Evolutionary conservation across 2,797 vertebrate species (phyloP).

Genomic region (Triplophysa yarkandensis): DNA sequence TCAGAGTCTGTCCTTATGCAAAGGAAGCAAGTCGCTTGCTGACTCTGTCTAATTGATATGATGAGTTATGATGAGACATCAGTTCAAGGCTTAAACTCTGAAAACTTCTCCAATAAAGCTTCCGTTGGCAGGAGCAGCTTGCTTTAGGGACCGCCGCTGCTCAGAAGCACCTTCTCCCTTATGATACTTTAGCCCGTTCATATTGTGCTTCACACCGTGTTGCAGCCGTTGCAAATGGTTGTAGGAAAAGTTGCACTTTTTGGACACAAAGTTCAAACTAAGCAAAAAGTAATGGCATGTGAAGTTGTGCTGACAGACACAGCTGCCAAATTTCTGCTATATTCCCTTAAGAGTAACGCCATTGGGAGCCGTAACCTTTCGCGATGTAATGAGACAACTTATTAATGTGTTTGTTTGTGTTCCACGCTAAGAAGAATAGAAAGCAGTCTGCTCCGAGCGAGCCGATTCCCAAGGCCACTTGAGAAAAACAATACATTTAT

Average conservation of each 20-base stretch:
- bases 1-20: conserved; percentile 30
- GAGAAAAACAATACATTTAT: conserved; percentile 37
- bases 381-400: conserved; percentile 64
- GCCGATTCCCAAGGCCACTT: conserved; percentile 44
- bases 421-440: conserved; percentile 30
- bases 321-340: conserved; percentile 71
- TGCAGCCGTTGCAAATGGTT: conserved; percentile 40
- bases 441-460: conserved; percentile 37
- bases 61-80: conserved; percentile 46
- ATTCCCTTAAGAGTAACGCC: conserved; percentile 66
- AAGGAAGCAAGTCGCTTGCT: conserved; percentile 40
- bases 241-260: conserved; percentile 71
- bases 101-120: conserved; percentile 41
- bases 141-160: conserved; percentile 31
- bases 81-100: conserved; percentile 34
- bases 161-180: conserved; percentile 27
- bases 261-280: conserved; percentile 77
- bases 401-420: conserved; percentile 70
- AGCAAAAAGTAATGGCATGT: conserved; percentile 83
- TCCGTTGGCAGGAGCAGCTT: conserved; percentile 31
- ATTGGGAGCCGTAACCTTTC: conserved; percentile 67
- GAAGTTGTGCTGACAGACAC: conserved; percentile 82
- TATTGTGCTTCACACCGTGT: conserved; percentile 35
- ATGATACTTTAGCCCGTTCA: conserved; percentile 23
- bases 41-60: conserved; percentile 44